Evolutionary conservation across 2,888 invertebrate genomes (phyloP).

Genomic region (Pandemis heparana): DNA sequence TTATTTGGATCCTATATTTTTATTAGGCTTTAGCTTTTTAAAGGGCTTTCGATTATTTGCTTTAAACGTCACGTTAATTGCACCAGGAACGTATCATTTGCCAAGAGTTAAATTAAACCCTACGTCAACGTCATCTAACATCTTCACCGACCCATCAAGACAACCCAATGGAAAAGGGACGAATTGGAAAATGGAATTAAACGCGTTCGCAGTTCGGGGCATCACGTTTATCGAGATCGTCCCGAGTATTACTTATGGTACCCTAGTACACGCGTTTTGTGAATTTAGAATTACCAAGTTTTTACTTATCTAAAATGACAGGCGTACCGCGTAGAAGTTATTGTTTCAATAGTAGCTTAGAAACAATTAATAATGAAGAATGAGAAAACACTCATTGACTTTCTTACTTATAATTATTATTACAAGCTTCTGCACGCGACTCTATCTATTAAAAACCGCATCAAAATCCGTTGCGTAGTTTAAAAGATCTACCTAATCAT

Average conservation of each 20-base stretch:
- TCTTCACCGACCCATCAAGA: slow-evolving; percentile 32
- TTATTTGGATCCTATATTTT: too few relatives aligned
- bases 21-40: too few relatives aligned
- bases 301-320: not conserved
- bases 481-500: too few relatives aligned
- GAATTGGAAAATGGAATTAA: slow-evolving; percentile 61
- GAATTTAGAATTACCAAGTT: slow-evolving; percentile 8
- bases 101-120: slow-evolving; percentile 20
- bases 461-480: too few relatives aligned
- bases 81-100: slow-evolving; percentile 12
- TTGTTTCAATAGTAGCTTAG: not conserved
- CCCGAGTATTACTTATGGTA: not conserved
- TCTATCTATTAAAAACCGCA: too few relatives aligned
- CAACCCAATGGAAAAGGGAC: slow-evolving; percentile 52
- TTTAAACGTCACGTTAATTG: not conserved
- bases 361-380: too few relatives aligned
- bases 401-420: too few relatives aligned
- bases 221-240: slow-evolving; percentile 40
- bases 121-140: slow-evolving; percentile 8
- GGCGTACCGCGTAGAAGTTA: not conserved
- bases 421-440: too few relatives aligned
- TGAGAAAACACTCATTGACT: too few relatives aligned
- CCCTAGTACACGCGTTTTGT: slow-evolving; percentile 1
- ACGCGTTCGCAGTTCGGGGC: slow-evolving; percentile 47
- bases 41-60: not conserved